Evolutionary conservation across 2,797 vertebrate genomes (phyloP), one percentile per base, ranked within the genome.

Genomic region (Hippoglossus hippoglossus): DNA sequence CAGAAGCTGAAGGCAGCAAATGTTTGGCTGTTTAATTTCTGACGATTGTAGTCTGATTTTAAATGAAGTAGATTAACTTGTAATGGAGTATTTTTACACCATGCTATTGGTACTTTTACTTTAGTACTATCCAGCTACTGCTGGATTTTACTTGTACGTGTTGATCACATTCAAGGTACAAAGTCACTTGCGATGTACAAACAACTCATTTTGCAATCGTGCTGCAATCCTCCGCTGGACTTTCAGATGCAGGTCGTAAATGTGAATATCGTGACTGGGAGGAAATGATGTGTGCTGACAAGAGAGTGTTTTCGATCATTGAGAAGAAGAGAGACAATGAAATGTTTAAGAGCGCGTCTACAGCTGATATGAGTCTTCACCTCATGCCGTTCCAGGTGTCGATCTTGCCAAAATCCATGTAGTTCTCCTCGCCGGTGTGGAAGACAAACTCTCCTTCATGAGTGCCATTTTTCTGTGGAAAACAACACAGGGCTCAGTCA

Each of bases 381-480:
- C 94, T 94, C 79, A 95, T 68, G 70, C 94, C 94, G 4, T 96
- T 95, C 95, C 95, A 96, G 0, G 93, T 94, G 87, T 95, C 93
- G 19, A 96, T 95, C 83, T 94, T 95, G 57, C 94, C 95, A 6
- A 93, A 95, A 77, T 96, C 94, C 92, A 95, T 54, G 86, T 95
- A 95, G 87, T 95, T 92, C 67, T 92, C 64, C 79, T 94, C 93
- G 0, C 95, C 95, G 0, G 95, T 95, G 80, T 94, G 87, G 83
- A 95, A 95, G 57, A 96, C 94, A 93, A 95, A 96, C 84, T 95
- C 94, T 47, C 94, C 95, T 81, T 96, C 94, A 22, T 95, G 93
- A 36, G 94, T 94, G 78, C 94, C 95, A 26, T 96, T 96, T 94
- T 94, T 94, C 95, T 95, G 77, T 24, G 19, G 28, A 84, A 82